phyloP scores from a whole-genome alignment of 1,140 invertebrate genomes.

The Pseudoatta argentina region DNA sequence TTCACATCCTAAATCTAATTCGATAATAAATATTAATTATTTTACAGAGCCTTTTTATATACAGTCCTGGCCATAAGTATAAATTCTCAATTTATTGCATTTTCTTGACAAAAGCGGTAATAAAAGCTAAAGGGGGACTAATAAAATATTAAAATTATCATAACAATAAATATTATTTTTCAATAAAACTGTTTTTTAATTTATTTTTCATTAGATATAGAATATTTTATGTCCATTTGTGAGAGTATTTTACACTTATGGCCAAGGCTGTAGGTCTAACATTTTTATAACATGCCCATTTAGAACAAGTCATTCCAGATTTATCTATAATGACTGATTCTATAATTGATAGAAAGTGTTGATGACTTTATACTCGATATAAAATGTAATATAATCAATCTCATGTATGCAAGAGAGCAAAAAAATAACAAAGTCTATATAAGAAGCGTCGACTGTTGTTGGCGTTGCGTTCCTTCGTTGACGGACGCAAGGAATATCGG shows the following conservation, averaged over 20 bases:
- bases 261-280: not conserved
- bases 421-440: slow-evolving; percentile 17
- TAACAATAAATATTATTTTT: too few species aligned
- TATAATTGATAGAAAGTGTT: not conserved
- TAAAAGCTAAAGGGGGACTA: too few species aligned
- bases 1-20: not conserved
- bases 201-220: too few species aligned
- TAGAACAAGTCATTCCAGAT: not conserved
- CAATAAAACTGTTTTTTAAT: too few species aligned
- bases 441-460: not conserved
- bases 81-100: too few species aligned
- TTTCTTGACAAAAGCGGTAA: too few species aligned
- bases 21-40: not conserved
- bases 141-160: not conserved
- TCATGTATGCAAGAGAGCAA: not conserved
- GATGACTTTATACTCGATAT: not conserved
- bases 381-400: not conserved
- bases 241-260: too few species aligned
- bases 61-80: too few species aligned
- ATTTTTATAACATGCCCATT: not conserved
- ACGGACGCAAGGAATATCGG: slow-evolving; percentile 46
- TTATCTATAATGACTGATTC: not conserved
- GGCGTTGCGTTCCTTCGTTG: slow-evolving; percentile 21
- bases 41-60: too few species aligned
- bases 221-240: too few species aligned